Evolutionary conservation across 2,113 vertebrate species (phyloP).

Genomic region (Sinocyclocheilus anophthalmus): DNA sequence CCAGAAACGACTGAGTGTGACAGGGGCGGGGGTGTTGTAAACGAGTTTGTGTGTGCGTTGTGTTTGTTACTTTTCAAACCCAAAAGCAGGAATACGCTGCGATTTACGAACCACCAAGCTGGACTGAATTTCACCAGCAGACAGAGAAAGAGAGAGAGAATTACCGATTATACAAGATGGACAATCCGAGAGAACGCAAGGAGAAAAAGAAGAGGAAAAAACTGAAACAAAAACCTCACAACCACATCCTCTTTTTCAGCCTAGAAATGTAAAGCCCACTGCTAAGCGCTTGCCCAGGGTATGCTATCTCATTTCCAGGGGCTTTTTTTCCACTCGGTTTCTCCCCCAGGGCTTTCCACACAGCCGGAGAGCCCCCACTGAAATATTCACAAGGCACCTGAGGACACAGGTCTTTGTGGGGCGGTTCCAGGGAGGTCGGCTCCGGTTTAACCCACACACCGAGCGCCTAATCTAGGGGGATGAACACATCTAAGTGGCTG

Average conservation of each 20-base stretch:
- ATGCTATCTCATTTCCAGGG: conserved; percentile 51
- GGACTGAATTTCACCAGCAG: conserved; percentile 11
- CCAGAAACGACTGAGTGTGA: conserved; percentile 12
- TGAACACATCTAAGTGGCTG: conserved; percentile 61
- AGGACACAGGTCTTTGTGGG: conserved; percentile 58
- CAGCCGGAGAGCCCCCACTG: conserved; percentile 47
- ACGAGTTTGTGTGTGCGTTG: neutral
- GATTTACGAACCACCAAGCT: conserved; percentile 14
- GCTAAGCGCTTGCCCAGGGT: conserved; percentile 26
- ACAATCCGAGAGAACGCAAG: neutral
- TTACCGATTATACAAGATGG: neutral
- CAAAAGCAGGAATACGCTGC: neutral
- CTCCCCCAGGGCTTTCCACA: conserved; percentile 45
- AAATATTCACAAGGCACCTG: conserved; percentile 71
- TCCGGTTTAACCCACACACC: conserved; percentile 65
- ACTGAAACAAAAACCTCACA: conserved; percentile 23
- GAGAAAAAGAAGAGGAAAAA: conserved; percentile 15
- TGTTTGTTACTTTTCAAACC: neutral
- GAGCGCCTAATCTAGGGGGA: conserved; percentile 55
- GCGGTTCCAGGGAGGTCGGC: conserved; percentile 44
- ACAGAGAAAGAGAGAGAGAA: neutral
- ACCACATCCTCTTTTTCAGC: conserved; percentile 54
- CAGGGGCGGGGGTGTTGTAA: neutral
- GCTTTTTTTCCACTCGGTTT: conserved; percentile 32
- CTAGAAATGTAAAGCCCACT: conserved; percentile 34